Evolutionary conservation across 1,140 invertebrate genomes (phyloP), one percentile per base, ranked within the genome.

Genomic region (Dryas iulia): DNA sequence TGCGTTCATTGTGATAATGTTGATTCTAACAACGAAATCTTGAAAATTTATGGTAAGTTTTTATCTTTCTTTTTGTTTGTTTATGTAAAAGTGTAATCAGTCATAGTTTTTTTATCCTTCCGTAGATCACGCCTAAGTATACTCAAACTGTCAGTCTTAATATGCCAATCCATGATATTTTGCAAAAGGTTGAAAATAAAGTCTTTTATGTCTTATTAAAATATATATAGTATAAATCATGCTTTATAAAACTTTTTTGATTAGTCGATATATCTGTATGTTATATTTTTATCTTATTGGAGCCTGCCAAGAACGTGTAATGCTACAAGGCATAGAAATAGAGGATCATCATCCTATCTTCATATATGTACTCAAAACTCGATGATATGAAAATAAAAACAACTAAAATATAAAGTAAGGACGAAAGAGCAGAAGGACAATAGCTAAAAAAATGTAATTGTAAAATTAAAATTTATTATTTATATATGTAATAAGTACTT

Each of bases 1-100:
- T 86, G 86, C 86, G 87, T 89, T 85, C 83, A 90, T 90, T 90
- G 89, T 91, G 89, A 90, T 88, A 89, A 87, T 88, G 81, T 78
- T 76, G 85, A 70, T 78, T 87, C 77, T 81, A 85, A 89, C 86
- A 90, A 90, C 86, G 89, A 90, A 90, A 84, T 82, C 71, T 81
- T 80, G 77, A 76, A 84, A 81, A 90, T 88, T 84, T 86, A 87
- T 76, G 87, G 89, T 91, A 47, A 89, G 89, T 85, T 69, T 47
- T 60, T 59, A 25, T 24, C 11, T 59, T 54, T 54, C 23, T 31
- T 23, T 2, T 30, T 56, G 14, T 14, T 23, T 26, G 1, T 28
- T 8, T 67, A 47, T 8, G 12, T 58, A n/a, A 18, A 30, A 69
- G 12, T 59, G 52, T 4, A 23, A 11, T 26, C 33, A 28, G n/a